These are phyloP conservation scores for Pinctada fucata DNA, from an alignment of 2,888 invertebrate genomes.

Conservation along the genomic window DNA sequence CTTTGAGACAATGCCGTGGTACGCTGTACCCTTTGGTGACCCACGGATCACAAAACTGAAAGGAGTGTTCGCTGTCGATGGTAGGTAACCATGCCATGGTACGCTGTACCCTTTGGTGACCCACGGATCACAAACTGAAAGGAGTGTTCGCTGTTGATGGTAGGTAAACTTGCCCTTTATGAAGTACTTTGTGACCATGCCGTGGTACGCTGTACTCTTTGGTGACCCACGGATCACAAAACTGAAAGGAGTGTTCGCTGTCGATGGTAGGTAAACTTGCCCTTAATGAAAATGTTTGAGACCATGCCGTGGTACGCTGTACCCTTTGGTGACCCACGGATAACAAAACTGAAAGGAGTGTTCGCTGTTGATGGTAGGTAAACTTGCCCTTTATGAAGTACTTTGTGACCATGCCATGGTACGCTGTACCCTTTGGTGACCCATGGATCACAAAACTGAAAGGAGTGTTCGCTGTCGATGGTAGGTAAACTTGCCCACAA, in stretches of 20 bases:
- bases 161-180: conserved; percentile 83
- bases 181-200: conserved; percentile 85
- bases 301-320: conserved; percentile 87
- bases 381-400: conserved; percentile 84
- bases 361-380: conserved; percentile 85
- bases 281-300: conserved; percentile 85
- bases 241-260: conserved; percentile 85
- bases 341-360: conserved; percentile 85
- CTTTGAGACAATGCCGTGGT: conserved; percentile 86
- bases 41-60: conserved; percentile 84
- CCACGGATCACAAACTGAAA: conserved; percentile 84
- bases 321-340: conserved; percentile 83
- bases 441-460: conserved; percentile 84
- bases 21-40: conserved; percentile 84
- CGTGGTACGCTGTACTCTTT: conserved; percentile 85
- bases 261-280: conserved; percentile 82
- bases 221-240: conserved; percentile 84
- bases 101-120: conserved; percentile 84
- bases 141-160: conserved; percentile 88
- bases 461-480: conserved; percentile 86
- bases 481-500: conserved; percentile 69
- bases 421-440: conserved; percentile 84
- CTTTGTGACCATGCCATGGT: conserved; percentile 86
- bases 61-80: conserved; percentile 86
- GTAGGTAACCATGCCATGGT: conserved; percentile 86